These are phyloP conservation scores for Calycopis cecrops DNA, from an alignment of 1,140 invertebrate species.

Conservation along the genomic window DNA sequence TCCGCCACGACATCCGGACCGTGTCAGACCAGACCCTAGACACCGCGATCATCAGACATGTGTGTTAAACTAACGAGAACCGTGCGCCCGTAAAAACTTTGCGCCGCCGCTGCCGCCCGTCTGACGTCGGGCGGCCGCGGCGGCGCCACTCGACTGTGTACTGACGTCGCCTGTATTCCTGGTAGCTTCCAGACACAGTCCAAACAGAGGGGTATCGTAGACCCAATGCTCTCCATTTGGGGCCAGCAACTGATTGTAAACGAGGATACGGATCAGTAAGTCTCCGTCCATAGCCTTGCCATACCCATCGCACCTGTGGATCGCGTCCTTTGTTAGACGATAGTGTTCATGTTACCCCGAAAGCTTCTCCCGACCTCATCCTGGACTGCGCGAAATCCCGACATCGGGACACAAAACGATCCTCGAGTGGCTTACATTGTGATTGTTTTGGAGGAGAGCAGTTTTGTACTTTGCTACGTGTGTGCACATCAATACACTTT, in stretches of 20 bases:
- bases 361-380: conserved; percentile 25
- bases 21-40: conserved; percentile 17
- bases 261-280: conserved; percentile 97
- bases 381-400: conserved; percentile 36
- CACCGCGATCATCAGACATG: conserved; percentile 5
- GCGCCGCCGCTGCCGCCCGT: conserved; percentile 21
- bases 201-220: conserved; percentile 96
- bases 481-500: conserved; percentile 16
- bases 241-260: conserved; percentile 97
- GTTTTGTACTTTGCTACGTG: background rate
- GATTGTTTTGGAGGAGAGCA: background rate
- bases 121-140: conserved; percentile 12
- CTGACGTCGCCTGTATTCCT: conserved; percentile 63
- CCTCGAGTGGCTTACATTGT: conserved; percentile 7
- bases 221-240: conserved; percentile 98
- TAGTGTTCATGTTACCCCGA: conserved; percentile 46
- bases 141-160: conserved; percentile 28
- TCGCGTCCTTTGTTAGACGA: conserved; percentile 50
- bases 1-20: conserved; percentile 21
- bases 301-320: conserved; percentile 50
- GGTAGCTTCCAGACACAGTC: conserved; percentile 94
- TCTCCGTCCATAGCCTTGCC: conserved; percentile 67
- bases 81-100: conserved; percentile 9
- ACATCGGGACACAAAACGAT: background rate
- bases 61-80: conserved; percentile 10